These are phyloP conservation scores for Melinopterus prodromus DNA, from an alignment of 2,888 invertebrate species.

Conservation along the genomic window DNA sequence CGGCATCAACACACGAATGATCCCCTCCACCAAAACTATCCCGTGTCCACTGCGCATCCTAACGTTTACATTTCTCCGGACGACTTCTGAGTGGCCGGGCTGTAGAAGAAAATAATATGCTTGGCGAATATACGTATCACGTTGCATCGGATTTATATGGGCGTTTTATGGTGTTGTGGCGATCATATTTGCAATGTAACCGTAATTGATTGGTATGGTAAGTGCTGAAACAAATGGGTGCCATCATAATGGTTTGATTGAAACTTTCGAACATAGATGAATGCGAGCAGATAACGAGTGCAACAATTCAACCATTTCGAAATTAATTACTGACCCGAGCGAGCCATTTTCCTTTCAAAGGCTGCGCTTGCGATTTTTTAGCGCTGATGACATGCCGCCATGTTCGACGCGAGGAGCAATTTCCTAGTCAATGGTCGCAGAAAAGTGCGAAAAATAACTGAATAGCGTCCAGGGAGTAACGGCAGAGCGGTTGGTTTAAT, in stretches of 20 bases:
- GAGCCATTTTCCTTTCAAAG: neutral
- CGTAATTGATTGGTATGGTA: neutral
- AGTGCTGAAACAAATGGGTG: neutral
- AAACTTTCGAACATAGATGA: neutral
- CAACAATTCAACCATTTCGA: neutral
- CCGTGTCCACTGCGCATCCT: too few species aligned
- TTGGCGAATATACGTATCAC: too few species aligned
- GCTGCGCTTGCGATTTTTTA: neutral
- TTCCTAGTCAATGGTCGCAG: neutral
- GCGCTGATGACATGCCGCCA: neutral
- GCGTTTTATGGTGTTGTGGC: too few species aligned
- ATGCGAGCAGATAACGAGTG: neutral
- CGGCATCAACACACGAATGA: too few species aligned
- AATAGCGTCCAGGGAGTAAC: neutral
- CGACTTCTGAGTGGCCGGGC: too few species aligned
- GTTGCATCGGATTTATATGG: too few species aligned
- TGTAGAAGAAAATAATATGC: too few species aligned
- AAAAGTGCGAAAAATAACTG: constrained; percentile 4
- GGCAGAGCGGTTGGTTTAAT: neutral
- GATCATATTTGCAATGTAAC: neutral
- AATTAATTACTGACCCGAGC: neutral
- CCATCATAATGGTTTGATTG: neutral
- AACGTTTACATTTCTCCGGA: too few species aligned
- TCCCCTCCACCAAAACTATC: too few species aligned
- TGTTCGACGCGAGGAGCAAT: neutral